Percentiles rank a stretch among this genome's conserved stretches.
These are phyloP conservation scores for Neostethus bicornis DNA, from an alignment of 2,797 vertebrate genomes.

Conservation along the genomic window DNA sequence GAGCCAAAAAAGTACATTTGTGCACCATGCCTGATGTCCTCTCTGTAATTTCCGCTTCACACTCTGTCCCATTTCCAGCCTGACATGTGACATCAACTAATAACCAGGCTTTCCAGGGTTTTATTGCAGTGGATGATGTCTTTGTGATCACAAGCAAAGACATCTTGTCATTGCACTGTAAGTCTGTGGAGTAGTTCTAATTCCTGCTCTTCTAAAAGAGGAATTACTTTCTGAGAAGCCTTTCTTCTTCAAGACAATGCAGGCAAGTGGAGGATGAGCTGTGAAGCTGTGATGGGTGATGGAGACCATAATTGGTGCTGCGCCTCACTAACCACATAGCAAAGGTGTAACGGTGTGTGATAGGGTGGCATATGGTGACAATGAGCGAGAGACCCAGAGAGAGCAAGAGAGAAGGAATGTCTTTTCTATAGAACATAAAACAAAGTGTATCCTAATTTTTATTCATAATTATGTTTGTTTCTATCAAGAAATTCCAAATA, in stretches of 20 bases:
- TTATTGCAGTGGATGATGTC: conserved; percentile 15
- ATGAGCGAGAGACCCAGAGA: conserved; percentile 12
- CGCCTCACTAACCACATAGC: conserved; percentile 67
- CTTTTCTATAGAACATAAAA: neutral
- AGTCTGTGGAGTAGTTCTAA: conserved; percentile 34
- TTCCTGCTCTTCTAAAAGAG: conserved; percentile 38
- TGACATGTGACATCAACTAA: conserved; percentile 20
- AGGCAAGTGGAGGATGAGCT: conserved; percentile 19
- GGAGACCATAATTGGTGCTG: conserved; percentile 55
- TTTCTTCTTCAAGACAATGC: conserved; percentile 52
- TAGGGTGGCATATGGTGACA: conserved; percentile 41
- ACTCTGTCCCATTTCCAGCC: conserved; percentile 6
- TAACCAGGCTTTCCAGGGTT: conserved; percentile 12
- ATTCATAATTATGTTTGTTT: neutral
- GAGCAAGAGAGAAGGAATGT: conserved; percentile 1
- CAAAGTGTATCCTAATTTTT: neutral
- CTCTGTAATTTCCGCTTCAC: conserved; percentile 26
- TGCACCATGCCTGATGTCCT: neutral
- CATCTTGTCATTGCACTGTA: conserved; percentile 33
- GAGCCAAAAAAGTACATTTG: neutral
- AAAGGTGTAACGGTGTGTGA: conserved; percentile 58
- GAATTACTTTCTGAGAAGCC: conserved; percentile 39
- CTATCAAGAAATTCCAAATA: neutral
- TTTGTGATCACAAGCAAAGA: conserved; percentile 40
- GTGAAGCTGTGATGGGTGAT: conserved; percentile 27